Evolutionary conservation across 2,797 vertebrate species (phyloP).

Genomic region (Callimico goeldii): DNA sequence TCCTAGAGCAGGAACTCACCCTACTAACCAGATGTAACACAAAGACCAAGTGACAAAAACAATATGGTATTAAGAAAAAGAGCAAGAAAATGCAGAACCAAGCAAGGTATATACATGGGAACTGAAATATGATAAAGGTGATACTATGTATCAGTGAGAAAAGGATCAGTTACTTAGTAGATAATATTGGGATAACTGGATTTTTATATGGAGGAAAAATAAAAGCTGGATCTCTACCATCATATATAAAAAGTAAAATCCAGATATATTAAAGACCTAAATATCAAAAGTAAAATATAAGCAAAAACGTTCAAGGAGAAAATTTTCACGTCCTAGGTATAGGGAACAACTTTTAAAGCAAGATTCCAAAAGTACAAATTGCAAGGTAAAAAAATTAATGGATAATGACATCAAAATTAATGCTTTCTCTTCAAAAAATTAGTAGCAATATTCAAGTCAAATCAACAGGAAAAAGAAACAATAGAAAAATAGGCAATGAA

Average conservation of each 20-base stretch:
- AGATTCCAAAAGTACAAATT: background rate
- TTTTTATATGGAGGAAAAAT: background rate
- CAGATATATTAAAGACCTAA: background rate
- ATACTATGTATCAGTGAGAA: background rate
- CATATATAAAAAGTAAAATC: background rate
- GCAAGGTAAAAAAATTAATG: background rate
- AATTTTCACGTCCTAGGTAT: background rate
- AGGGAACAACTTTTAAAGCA: background rate
- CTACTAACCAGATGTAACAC: background rate
- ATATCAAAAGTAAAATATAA: background rate
- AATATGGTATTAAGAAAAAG: background rate
- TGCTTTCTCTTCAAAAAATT: background rate
- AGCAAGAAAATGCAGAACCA: background rate
- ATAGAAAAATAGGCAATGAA: background rate
- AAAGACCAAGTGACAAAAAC: background rate
- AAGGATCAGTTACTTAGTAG: background rate
- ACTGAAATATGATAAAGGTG: background rate
- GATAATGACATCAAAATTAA: slow-evolving; percentile 28
- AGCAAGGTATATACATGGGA: background rate
- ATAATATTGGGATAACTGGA: background rate
- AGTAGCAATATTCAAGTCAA: background rate
- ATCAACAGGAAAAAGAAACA: background rate
- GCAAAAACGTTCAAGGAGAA: background rate
- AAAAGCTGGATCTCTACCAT: background rate
- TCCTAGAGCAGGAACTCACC: background rate